phyloP scores from a whole-genome alignment of 2,797 vertebrate species.

The Chromis chromis region DNA sequence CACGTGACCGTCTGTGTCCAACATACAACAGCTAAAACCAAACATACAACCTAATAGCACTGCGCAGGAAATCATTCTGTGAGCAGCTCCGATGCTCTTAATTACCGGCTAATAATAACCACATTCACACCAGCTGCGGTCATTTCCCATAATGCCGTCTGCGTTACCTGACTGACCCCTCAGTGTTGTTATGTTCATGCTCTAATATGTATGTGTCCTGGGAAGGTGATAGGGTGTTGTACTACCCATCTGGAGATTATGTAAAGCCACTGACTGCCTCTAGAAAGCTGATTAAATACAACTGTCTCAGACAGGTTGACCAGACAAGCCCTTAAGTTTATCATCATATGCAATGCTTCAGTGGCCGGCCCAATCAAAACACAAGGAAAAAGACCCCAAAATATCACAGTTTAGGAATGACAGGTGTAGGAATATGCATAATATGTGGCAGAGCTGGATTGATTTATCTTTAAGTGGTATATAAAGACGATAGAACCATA shows the following conservation, averaged over 20 bases:
- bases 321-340: conserved; percentile 15
- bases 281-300: conserved; percentile 75
- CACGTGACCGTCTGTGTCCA: not conserved
- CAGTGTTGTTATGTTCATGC: not conserved
- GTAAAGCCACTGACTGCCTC: conserved; percentile 57
- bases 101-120: not conserved
- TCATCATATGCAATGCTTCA: not conserved
- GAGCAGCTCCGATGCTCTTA: not conserved
- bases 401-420: no score
- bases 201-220: conserved; percentile 4
- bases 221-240: conserved; percentile 46
- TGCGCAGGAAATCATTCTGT: not conserved
- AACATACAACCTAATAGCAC: not conserved
- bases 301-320: conserved; percentile 29
- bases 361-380: not conserved
- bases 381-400: no score
- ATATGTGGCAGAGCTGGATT: no score
- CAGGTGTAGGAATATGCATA: no score
- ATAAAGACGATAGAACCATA: no score
- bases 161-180: not conserved
- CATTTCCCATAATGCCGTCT: conserved; percentile 23
- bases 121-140: not conserved
- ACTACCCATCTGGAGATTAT: conserved; percentile 66
- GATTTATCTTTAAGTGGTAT: no score
- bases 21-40: not conserved